A percentile compares a stretch with the other conserved stretches of the same genome.
Conservation (phyloP, 2,888 invertebrate species). For the Spialia ferax region DNA sequence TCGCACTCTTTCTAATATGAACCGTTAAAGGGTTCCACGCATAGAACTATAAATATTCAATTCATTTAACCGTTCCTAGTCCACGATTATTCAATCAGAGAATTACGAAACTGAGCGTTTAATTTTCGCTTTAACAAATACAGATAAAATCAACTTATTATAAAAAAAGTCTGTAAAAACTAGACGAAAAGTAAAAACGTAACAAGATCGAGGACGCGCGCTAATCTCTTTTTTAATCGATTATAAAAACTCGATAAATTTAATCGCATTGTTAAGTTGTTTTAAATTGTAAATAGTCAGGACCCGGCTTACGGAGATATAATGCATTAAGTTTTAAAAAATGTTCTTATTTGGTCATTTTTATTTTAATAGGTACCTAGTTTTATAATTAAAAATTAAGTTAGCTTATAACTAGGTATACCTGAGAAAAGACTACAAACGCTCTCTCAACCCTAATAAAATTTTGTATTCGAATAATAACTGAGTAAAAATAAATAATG, state of each 20-base stretch:
- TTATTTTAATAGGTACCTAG: no score
- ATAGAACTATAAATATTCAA: slow-evolving; percentile 4
- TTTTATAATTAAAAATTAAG: no score
- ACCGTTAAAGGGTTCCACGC: slow-evolving; percentile 10
- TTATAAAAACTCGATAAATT: slow-evolving; percentile 2
- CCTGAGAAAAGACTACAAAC: no score
- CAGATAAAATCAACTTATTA: not conserved
- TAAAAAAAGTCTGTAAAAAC: not conserved
- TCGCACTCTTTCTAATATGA: not conserved
- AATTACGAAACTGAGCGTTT: not conserved
- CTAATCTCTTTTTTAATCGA: slow-evolving; percentile 6
- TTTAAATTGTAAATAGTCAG: not conserved
- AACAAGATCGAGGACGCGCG: slow-evolving; percentile 19
- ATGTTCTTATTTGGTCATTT: no score
- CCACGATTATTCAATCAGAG: not conserved
- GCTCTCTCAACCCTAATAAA: no score
- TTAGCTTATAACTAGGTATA: no score
- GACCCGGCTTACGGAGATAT: no score
- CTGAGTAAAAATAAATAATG: no score
- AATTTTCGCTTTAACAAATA: not conserved
- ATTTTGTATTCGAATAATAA: no score
- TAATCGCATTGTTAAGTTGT: not conserved
- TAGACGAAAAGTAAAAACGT: slow-evolving; percentile 9
- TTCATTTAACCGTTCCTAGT: not conserved
- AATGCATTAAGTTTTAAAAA: no score